Evolutionary conservation across 2,797 vertebrate species (phyloP), one percentile per base, ranked within the genome.

Genomic region (Sebastes iracundus): DNA sequence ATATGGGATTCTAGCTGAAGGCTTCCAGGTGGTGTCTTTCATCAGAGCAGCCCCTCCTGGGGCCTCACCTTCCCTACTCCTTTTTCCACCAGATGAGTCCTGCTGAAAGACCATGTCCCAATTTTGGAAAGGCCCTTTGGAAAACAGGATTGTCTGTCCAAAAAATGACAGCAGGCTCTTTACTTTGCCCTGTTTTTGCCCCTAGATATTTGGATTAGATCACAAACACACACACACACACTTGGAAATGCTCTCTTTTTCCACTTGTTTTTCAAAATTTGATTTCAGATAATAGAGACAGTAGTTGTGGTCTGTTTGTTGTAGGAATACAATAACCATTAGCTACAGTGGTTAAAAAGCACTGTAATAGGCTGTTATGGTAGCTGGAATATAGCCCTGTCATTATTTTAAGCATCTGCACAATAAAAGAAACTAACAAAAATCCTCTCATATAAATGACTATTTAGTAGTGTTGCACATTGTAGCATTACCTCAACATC

Each of bases 1-100:
- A 82, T 88, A 80, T 63, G 73, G 81, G 84, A 85, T 73, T 66
- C 16, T 13, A 33, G 53, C 79, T 84, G 81, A 89, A 79, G 84
- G 71, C 75, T 86, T 92, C 87, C 89, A 92, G 87, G 87, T 92
- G 86, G 80, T 80, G 80, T 88, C 85, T 88, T 69, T 92, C 85
- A 77, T 81, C 82, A 79, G 65, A 62, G 13, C 65, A 13, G 58
- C 66, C 79, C 84, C 93, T 89, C 82, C 22, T 49, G 80, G 77
- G 92, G 83, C 89, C 87, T 90, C 86, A 89, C 87, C 89, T 90
- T 86, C 84, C 73, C 52, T 65, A 66, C 72, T 87, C 66, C 68
- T 52, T 84, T 46, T 85, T 80, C 88, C 85, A 80, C 82, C 85
- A 84, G 76, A 88, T 62, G 77, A 83, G 84, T 72, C 66, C 74